Evolutionary conservation across 2,888 invertebrate genomes (phyloP), one percentile per base, ranked within the genome.

Genomic region (Eupithecia abbreviata): DNA sequence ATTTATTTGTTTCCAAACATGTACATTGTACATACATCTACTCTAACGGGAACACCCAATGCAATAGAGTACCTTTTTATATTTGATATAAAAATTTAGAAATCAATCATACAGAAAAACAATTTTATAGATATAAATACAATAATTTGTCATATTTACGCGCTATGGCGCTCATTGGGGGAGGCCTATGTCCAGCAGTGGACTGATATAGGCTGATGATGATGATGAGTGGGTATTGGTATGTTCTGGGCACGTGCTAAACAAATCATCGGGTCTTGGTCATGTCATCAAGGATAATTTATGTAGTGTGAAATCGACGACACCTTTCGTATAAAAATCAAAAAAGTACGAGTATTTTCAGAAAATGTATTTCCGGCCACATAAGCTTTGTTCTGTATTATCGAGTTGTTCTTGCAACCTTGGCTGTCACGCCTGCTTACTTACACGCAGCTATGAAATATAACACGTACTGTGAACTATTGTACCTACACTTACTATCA

Each of bases 341-440:
- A 58, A 9, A 18, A 18, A 2, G n/a, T 51, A 13, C 15, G 4
- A 13, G 13, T 4, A 62, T 62, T 18, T 58, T 58, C 9, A 58
- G n/a, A 49, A 58, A 4, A 30, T 62, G 18, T 30, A 30, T 62
- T 62, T 62, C 62, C 62, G 62, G 12, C 30, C 30, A 10, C 12
- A 30, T 62, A 62, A 62, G 62, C 62, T 30, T 10, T 30, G 30
- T 30, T 62, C 62, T 62, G 2, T 18, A 62, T 30, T 30, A 30
- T 4, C 62, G 30, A 62, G 30, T 18, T 2, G 2, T 18, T 18
- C 2, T 62, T 62, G 10, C 62, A 12, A 30, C 30, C 1, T 62
- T 62, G 62, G 62, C 62, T 30, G 62, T 62, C 18, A 62, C 62
- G 62, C 62, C 55, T 55, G n/a, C 18, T 58, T 58, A 58, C 55